Evolutionary conservation across 2,797 vertebrate genomes (phyloP), one percentile per base, ranked within the genome.

Genomic region (Sebastiscus tertius): DNA sequence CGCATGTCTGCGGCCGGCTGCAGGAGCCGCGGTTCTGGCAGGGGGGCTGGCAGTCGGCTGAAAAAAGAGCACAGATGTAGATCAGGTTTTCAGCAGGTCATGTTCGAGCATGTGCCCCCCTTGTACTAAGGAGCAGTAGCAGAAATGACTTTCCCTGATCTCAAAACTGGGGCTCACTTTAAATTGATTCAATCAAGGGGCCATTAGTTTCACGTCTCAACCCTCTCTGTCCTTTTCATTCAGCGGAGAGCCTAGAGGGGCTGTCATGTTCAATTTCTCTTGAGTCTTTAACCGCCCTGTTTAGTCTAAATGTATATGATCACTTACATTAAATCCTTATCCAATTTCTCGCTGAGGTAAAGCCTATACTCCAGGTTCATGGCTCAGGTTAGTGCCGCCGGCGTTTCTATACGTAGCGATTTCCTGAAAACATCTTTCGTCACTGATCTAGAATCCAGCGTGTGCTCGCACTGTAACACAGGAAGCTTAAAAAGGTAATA

Each of bases 1-100:
- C 94, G 3, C 98, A 99, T 85, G 97, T 96, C 89, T 99, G 97
- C 3, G 98, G 98, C 8, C 97, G 96, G 87, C 97, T 98, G 95
- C 98, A 99, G 88, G 97, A 98, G 87, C 98, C 98, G 9, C 97
- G 96, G 95, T 99, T 99, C 95, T 97, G 96, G 95, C 98, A 99
- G 0, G 97, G 97, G 0, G 98, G 98, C 88, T 97, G 95, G 82
- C 98, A 99, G 88, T 99, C 97, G 27, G 98, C 98, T 99, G 96
- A 62, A 84, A 80, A 82, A 58, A 85, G 68, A 91, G 86, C 82
- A 91, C 77, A 92, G 85, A 90, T 82, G 85, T 75, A 85, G 82
- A 90, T 87, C 77, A 80, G 27, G 71, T 87, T 88, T 80, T 91
- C 81, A 88, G 64, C 12, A 72, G 85, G 92, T 92, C 86, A 89